phyloP scores from a whole-genome alignment of 2,113 vertebrate genomes.

The Phalacrocorax brasilianus region DNA sequence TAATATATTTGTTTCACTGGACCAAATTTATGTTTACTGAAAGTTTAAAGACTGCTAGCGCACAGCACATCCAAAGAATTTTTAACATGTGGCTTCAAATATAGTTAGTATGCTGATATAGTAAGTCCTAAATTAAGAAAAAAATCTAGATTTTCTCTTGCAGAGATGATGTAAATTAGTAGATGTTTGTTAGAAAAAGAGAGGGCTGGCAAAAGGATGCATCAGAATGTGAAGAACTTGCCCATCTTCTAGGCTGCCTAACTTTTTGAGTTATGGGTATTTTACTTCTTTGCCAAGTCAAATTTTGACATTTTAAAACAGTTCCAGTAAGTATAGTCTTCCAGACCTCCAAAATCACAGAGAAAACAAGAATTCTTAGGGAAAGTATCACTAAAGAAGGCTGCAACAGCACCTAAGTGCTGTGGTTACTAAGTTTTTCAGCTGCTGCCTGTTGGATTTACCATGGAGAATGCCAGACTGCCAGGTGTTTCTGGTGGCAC shows the following conservation, averaged over 20 bases:
- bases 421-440: not conserved
- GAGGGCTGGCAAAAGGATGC: not conserved
- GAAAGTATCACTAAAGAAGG: not conserved
- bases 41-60: not conserved
- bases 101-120: slow-evolving; percentile 5
- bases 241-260: not conserved
- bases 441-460: not conserved
- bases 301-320: not conserved
- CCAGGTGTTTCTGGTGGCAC: not conserved
- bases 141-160: not conserved
- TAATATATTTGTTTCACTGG: slow-evolving; percentile 27
- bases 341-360: not conserved
- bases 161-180: not conserved
- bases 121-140: not conserved
- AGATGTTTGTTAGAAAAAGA: not conserved
- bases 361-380: not conserved
- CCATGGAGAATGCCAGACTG: not conserved
- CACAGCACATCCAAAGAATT: not conserved
- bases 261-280: not conserved
- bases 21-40: not conserved
- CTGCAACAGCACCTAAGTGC: rapidly evolving
- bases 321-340: not conserved
- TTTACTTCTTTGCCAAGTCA: slow-evolving; percentile 15
- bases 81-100: not conserved
- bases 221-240: not conserved